A percentile compares a stretch with the other conserved stretches of the same genome.
phyloP scores from a whole-genome alignment of 2,888 invertebrate species.

The Gnatocerus cornutus region DNA sequence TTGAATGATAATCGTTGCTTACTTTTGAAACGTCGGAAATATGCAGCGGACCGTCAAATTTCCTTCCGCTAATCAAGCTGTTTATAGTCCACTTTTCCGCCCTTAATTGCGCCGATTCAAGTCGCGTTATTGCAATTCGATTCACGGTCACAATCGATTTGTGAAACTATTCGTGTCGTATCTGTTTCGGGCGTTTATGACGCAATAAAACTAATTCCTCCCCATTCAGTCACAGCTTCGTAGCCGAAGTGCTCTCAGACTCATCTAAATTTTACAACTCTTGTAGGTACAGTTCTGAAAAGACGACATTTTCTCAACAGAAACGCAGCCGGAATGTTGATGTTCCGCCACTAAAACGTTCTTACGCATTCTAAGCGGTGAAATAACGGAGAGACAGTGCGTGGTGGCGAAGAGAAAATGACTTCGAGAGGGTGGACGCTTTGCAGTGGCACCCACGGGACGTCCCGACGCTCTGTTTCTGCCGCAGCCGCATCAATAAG shows the following conservation, averaged over 20 bases:
- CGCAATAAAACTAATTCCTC: constrained; percentile 51
- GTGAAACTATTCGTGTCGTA: constrained; percentile 41
- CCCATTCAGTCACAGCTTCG: constrained; percentile 40
- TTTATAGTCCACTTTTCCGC: constrained; percentile 2
- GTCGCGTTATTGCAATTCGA: constrained; percentile 30
- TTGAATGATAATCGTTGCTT: constrained; percentile 35
- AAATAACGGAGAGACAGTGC: constrained; percentile 41
- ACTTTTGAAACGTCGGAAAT: constrained; percentile 33
- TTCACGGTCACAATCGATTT: constrained; percentile 44
- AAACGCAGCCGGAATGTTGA: constrained; percentile 48
- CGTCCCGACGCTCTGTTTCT: constrained; percentile 19
- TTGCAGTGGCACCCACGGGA: constrained; percentile 46
- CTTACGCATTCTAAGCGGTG: constrained; percentile 45
- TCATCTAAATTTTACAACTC: constrained; percentile 53
- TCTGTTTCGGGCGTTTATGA: constrained; percentile 51
- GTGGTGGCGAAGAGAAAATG: constrained; percentile 38
- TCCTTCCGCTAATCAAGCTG: constrained; percentile 2
- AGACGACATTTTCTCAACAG: constrained; percentile 46
- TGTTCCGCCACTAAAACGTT: constrained; percentile 45
- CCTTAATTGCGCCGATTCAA: not conserved
- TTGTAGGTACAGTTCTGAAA: constrained; percentile 52
- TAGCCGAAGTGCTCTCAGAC: constrained; percentile 44
- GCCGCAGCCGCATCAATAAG: constrained; percentile 47
- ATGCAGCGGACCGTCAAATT: not conserved
- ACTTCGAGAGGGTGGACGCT: constrained; percentile 26